Conservation (phyloP, 2,797 vertebrate species). For the Rhabdomys pumilio region DNA sequence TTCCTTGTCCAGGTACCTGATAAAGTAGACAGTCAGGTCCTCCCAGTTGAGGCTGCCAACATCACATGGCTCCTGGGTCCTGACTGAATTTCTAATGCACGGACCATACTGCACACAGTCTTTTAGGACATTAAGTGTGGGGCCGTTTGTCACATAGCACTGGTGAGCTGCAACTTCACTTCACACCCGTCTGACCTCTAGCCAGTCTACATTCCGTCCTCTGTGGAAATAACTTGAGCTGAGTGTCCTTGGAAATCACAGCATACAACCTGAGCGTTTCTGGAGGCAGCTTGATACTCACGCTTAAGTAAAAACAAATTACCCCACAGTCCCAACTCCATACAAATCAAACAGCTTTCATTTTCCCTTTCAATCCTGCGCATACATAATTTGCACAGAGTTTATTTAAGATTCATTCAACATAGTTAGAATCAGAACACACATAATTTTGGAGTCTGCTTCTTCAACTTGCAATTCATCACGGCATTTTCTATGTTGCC, state of each 20-base stretch:
- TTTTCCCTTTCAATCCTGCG: conserved; percentile 78
- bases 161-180: neutral
- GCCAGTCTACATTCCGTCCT: neutral
- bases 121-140: neutral
- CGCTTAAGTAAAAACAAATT: conserved; percentile 79
- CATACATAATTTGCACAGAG: conserved; percentile 77
- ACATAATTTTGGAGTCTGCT: conserved; percentile 74
- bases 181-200: conserved; percentile 31
- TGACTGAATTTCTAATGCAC: conserved; percentile 21
- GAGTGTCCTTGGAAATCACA: conserved; percentile 25
- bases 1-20: neutral
- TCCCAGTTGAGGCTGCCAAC: neutral
- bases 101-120: neutral
- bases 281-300: conserved; percentile 50
- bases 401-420: conserved; percentile 82
- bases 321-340: conserved; percentile 63
- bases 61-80: neutral
- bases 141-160: neutral
- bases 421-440: conserved; percentile 76
- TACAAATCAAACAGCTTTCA: conserved; percentile 78
- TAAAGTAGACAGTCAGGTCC: neutral
- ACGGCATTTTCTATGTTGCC: conserved; percentile 71
- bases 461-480: conserved; percentile 81
- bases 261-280: conserved; percentile 55
- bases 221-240: conserved; percentile 40